Evolutionary conservation across 2,113 vertebrate species (phyloP).

Genomic region (Campylomormyrus tamandua): DNA sequence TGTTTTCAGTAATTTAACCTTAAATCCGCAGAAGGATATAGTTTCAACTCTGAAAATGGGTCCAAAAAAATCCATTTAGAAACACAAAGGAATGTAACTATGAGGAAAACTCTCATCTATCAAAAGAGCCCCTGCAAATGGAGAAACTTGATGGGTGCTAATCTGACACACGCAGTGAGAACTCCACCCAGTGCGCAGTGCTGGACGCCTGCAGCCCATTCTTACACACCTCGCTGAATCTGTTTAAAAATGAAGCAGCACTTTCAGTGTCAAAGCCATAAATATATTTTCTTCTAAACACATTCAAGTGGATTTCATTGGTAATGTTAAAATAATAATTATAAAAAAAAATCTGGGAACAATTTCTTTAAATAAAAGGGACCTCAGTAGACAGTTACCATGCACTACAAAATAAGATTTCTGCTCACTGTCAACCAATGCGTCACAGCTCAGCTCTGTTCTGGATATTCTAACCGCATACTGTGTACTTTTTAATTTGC

Average conservation of each 20-base stretch:
- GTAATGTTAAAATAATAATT: not conserved
- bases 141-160: not conserved
- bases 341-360: not conserved
- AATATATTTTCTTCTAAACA: slow-evolving; percentile 14
- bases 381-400: not conserved
- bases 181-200: not conserved
- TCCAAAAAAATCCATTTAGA: not conserved
- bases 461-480: not conserved
- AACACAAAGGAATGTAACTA: not conserved
- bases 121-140: not conserved
- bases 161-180: not conserved
- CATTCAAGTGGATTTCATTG: not conserved
- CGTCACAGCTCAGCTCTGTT: not conserved
- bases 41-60: not conserved
- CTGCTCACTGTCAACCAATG: not conserved
- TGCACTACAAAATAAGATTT: not conserved
- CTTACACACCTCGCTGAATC: not conserved
- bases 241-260: slow-evolving; percentile 6
- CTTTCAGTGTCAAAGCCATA: not conserved
- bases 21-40: not conserved
- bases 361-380: not conserved
- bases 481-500: not conserved
- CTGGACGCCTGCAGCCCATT: not conserved
- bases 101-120: not conserved
- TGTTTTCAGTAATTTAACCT: not conserved